Conservation (phyloP, 2,888 invertebrate genomes). For the Cremastobaeus sp. region DNA sequence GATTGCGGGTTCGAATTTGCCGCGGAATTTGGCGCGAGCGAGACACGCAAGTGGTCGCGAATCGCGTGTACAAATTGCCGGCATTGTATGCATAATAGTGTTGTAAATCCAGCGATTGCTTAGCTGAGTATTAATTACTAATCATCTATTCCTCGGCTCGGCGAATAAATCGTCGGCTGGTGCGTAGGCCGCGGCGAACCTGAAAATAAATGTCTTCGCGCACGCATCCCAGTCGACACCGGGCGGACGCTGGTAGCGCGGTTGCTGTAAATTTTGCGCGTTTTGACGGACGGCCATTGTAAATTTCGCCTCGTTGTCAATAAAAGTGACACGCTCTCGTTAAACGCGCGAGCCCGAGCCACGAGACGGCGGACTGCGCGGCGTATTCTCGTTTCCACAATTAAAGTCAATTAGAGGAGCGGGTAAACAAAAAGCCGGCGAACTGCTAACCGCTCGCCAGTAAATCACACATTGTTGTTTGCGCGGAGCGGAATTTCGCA, state of each 20-base stretch:
- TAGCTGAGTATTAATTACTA: constrained; percentile 57
- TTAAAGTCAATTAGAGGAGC: constrained; percentile 10
- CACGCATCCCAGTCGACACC: constrained; percentile 52
- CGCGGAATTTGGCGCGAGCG: constrained; percentile 23
- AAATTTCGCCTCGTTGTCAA: constrained; percentile 53
- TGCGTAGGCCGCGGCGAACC: constrained; percentile 57
- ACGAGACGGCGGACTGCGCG: too few relatives aligned
- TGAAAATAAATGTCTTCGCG: constrained; percentile 61
- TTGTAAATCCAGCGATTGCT: constrained; percentile 54
- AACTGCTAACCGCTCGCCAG: neutral
- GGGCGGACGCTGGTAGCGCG: constrained; percentile 11
- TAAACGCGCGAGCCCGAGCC: too few relatives aligned
- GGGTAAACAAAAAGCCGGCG: neutral
- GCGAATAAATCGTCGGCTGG: constrained; percentile 43
- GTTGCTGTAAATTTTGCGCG: constrained; percentile 54
- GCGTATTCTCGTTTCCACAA: neutral
- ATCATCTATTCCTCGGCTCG: constrained; percentile 51
- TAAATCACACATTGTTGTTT: constrained; percentile 37
- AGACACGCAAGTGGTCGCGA: constrained; percentile 37
- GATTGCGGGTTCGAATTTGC: constrained; percentile 37
- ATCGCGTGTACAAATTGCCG: constrained; percentile 45
- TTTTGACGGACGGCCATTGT: constrained; percentile 55
- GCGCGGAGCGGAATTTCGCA: constrained; percentile 19
- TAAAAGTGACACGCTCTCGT: constrained; percentile 53
- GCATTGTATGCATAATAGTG: constrained; percentile 51